Percentiles rank a stretch among this genome's conserved stretches.
Conservation (phyloP, 2,797 vertebrate genomes). For the Crenuchus spilurus region DNA sequence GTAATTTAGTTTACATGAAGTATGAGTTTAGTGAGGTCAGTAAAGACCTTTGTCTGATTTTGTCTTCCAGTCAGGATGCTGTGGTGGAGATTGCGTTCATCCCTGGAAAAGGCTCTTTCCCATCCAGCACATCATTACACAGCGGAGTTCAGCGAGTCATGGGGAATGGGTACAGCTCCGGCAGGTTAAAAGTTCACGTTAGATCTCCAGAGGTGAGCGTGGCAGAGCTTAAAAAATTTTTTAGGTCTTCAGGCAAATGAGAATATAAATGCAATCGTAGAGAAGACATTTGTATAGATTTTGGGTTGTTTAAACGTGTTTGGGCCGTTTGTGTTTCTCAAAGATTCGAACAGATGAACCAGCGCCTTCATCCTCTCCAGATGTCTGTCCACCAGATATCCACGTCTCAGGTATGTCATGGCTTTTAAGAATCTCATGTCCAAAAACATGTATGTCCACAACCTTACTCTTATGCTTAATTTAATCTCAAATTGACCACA, state of each 20-base stretch:
- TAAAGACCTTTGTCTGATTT: not conserved
- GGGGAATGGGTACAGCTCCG: slow-evolving; percentile 76
- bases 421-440: too few relatives aligned
- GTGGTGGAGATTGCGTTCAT: slow-evolving; percentile 88
- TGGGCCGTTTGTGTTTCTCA: slow-evolving; percentile 21
- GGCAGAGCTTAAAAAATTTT: not conserved
- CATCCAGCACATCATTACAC: slow-evolving; percentile 74
- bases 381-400: slow-evolving; percentile 84
- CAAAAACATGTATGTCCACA: too few relatives aligned
- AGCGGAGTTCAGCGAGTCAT: slow-evolving; percentile 74
- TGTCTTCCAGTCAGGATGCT: slow-evolving; percentile 77
- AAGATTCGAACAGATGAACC: slow-evolving; percentile 77
- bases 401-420: slow-evolving; percentile 80
- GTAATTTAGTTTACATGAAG: not conserved
- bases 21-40: not conserved
- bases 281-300: too few relatives aligned
- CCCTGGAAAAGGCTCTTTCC: slow-evolving; percentile 81
- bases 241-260: not conserved
- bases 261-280: not conserved
- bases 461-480: too few relatives aligned
- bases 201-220: slow-evolving; percentile 83
- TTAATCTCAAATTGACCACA: too few relatives aligned
- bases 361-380: slow-evolving; percentile 76
- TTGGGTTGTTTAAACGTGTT: too few relatives aligned
- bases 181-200: slow-evolving; percentile 84